Base-by-base conservation (phyloP, 2,113 vertebrate genomes). In the Scophthalmus maximus region DNA sequence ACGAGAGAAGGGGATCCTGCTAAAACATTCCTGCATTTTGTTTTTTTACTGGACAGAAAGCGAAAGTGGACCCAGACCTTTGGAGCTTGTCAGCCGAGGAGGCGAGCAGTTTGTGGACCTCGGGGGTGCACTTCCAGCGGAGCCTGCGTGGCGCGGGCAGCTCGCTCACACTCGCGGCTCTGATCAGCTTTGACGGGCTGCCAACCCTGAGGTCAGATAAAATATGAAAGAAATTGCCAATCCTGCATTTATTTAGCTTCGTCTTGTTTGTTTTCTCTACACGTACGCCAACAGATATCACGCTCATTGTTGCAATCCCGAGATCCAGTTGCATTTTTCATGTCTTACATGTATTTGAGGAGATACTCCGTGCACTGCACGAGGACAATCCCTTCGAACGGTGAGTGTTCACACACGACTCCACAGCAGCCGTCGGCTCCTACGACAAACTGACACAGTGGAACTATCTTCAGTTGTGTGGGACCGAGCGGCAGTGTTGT, bases 371-470 rank as follows among this genome's bases (percentile, higher is more conserved):
- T 93, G 87, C 96, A 99, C 81, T 99, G 96, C 67, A 99, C 96
- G n/a, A 98, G 93, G 15, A 98, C 94, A 4, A 99, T 98, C 78
- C 97, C 98, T 8, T 99, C 98, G 0, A 98, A 98, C 0, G 98
- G 93, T 0, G 98, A 99, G 68, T 99, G 97, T 70, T 99, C 98
- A 4, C 96, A 99, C 23, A 98, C 95, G 0, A 97, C 93, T 3
- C 98, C 98, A 0, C 97, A 99, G 81, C 95, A 93, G 40, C 97
- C 97, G 0, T 97, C 97, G 62, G 91, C 92, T 87, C 97, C 96
- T 88, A 99, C 87, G 40, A 98, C 94, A 84, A 99, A 97, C 97
- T 99, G 80, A 86, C 81, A 71, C 47, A 84, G 27, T 60, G 10
- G 68, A 14, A 51, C 29, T 63, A 15, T 27, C 75, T 78, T 74